Base-by-base conservation (phyloP, 2,888 invertebrate genomes). In the Tupiocoris notatus region DNA sequence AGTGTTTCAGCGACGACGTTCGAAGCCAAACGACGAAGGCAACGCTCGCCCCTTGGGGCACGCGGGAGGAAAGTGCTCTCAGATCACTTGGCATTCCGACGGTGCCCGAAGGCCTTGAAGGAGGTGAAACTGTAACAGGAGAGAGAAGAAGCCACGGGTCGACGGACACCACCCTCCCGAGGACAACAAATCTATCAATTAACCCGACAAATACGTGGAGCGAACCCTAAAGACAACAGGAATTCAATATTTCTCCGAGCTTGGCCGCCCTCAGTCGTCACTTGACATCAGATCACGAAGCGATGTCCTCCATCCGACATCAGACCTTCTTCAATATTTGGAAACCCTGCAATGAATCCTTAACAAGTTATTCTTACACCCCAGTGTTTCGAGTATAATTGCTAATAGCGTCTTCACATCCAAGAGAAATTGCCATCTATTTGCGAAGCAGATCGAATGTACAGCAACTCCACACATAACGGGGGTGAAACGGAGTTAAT, bases 181-280 rank as follows among this genome's bases (percentile, higher is more conserved):
- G 75, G 78, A 68, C 70, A 78, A 78, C 78, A 78, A 78, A 78
- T 78, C 78, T 78, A 78, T 78, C 78, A 78, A 78, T 78, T 78
- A 78, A 76, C 74, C 57, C 68, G 76, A 78, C 78, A 78, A 78
- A 78, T 78, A 78, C 78, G 78, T 78, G 78, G 76, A 61, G 76
- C 67, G 78, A 78, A 78, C 70, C 62, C 68, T 78, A 78, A 78
- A 65, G 78, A 76, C 71, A 59, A 39, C 61, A 18, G 71, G 71
- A 78, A 75, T 75, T 75, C 75, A 75, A 75, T 75, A 75, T 64
- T 54, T 16, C 39, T 39, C 39, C 39, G n/a, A n/a, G 20, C 23
- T 21, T 22, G 39, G n/a, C 7, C 62, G 7, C 7, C 73, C 56
- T 23, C 22, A 23, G 58, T 25, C 16, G 24, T 22, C 7, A 39